phyloP scores from a whole-genome alignment of 2,797 vertebrate genomes.

The Rhodeus uyekii region DNA sequence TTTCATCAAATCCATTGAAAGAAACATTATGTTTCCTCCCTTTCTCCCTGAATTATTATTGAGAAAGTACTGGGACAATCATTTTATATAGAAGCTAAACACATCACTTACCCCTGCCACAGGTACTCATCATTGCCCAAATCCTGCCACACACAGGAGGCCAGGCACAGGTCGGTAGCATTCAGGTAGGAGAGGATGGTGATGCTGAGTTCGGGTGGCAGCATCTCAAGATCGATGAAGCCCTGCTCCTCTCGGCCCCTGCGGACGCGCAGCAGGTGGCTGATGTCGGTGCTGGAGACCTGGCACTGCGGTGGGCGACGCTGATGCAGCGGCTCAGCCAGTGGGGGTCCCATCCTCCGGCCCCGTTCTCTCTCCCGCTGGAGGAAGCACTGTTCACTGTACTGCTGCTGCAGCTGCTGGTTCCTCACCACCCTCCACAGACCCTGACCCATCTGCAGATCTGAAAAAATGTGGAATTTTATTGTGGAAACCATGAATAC shows the following conservation, averaged over 20 bases:
- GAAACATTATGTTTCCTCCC: background rate
- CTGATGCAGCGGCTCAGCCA: conserved; percentile 56
- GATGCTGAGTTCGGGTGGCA: conserved; percentile 95
- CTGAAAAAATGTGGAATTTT: too few relatives aligned
- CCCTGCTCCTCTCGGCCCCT: conserved; percentile 86
- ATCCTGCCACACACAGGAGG: conserved; percentile 96
- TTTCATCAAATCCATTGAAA: background rate
- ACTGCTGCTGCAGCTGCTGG: conserved; percentile 92
- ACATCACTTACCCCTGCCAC: conserved; percentile 91
- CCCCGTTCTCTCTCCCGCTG: conserved; percentile 65
- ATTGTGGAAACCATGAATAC: too few relatives aligned
- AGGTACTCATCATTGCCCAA: conserved; percentile 95
- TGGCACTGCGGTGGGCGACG: conserved; percentile 68
- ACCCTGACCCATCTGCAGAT: conserved; percentile 95
- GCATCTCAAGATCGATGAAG: conserved; percentile 95
- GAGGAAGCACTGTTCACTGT: conserved; percentile 81
- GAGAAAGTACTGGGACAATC: background rate
- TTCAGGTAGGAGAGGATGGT: conserved; percentile 98
- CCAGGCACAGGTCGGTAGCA: conserved; percentile 95
- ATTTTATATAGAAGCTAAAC: background rate
- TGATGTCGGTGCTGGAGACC: conserved; percentile 86
- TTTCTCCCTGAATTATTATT: background rate
- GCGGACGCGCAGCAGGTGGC: conserved; percentile 88
- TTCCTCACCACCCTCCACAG: conserved; percentile 97
- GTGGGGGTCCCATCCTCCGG: conserved; percentile 72